Base-by-base conservation (phyloP, 2,113 vertebrate genomes). In the Osmerus mordax region DNA sequence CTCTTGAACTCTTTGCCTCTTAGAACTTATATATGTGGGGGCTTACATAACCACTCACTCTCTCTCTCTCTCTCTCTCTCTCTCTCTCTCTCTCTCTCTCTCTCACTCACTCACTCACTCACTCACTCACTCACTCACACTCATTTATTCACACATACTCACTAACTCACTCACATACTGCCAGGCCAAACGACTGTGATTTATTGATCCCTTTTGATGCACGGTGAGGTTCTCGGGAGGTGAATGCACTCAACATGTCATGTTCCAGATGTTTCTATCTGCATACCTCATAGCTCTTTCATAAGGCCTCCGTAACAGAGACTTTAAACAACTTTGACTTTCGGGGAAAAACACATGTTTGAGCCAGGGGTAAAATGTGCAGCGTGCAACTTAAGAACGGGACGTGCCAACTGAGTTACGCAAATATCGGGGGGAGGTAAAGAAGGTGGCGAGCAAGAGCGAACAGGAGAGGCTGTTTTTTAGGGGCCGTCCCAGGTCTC, bases 401-500 rank as follows among this genome's bases (percentile, higher is more conserved):
- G 36, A 67, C 41, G 47, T 12, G 23, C 65, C 54, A 67, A 55
- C 65, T 68, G 56, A 55, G 78, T 91, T 89, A 83, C 67, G 86
- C 77, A 90, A 90, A 87, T 80, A 53, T 78, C 78, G 78, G 19
- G 56, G 54, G 12, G 12, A 1, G 47, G 14, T 19, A 55, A 74
- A 36, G 36, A 0, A 4, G 8, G 70, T 59, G 15, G 52, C 25
- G 41, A 47, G 41, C 6, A 47, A 36, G 32, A 47, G 41, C 41
- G 7, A 47, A 11, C 41, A 47, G 41, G 71, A 59, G 77, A 76
- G 61, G 53, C 73, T 18, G 4, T 4, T 16, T 13, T 18, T 64
- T 32, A 47, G 65, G 80, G 70, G 79, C 74, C 29, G 62, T 69
- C 64, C 70, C 72, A 47, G 21, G 63, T 66, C 79, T 68, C 71